Conservation (phyloP, 2,888 invertebrate species). For the Lepas anatifera region DNA sequence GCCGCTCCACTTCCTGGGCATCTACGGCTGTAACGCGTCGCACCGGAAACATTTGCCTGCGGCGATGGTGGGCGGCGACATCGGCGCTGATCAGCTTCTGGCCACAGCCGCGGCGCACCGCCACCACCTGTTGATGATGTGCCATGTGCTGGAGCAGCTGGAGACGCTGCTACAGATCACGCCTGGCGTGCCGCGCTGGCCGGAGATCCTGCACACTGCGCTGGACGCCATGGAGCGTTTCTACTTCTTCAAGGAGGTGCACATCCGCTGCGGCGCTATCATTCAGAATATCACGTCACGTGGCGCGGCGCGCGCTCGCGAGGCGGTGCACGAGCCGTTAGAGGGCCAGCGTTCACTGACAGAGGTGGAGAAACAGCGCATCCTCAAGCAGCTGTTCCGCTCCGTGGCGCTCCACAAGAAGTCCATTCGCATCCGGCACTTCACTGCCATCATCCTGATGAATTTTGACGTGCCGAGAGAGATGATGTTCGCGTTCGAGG, state of each 20-base stretch:
- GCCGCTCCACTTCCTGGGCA: conserved; percentile 77
- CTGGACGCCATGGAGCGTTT: not conserved
- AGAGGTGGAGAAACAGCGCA: not conserved
- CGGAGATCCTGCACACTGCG: not conserved
- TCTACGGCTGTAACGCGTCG: conserved; percentile 81
- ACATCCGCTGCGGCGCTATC: conserved; percentile 4
- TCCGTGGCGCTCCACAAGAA: not conserved
- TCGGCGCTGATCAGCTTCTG: not conserved
- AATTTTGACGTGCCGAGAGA: conserved; percentile 5
- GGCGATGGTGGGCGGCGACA: conserved; percentile 33
- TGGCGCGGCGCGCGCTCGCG: not conserved
- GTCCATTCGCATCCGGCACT: not conserved
- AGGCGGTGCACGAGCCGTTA: too few relatives aligned
- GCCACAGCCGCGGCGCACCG: not conserved
- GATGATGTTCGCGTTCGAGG: not conserved
- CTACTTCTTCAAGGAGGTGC: not conserved
- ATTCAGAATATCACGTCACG: not conserved
- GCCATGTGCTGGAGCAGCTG: conserved; percentile 7
- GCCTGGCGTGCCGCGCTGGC: not conserved
- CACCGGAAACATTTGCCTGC: conserved; percentile 85
- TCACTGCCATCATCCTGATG: not conserved
- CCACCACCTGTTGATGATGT: not conserved
- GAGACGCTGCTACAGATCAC: conserved; percentile 8
- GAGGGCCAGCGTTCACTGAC: too few relatives aligned
- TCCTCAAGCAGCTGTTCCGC: not conserved